Base-by-base conservation (phyloP, 2,888 invertebrate genomes). In the Eilema griseolum region DNA sequence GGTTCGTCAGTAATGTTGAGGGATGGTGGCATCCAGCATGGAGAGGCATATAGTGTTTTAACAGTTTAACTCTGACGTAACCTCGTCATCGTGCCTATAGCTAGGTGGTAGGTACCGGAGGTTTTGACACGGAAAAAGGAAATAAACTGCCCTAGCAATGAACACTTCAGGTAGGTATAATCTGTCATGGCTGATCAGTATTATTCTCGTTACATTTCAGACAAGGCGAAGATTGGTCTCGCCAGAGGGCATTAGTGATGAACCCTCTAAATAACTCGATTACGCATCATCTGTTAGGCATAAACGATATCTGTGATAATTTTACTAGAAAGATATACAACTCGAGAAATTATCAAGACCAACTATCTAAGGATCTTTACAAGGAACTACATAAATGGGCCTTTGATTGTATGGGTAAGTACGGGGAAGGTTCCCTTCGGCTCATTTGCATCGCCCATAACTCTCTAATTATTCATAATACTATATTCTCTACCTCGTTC, bases 351-450 rank as follows among this genome's bases (percentile, higher is more conserved):
- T 93, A 96, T 71, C 97, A 97, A 83, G 96, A 96, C 69, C 97
- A 97, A 88, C 94, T 97, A 61, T 89, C 96, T 0, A 90, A 91
- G 57, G 94, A 96, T 82, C 95, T 97, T 76, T 91, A 94, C 63
- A 94, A 95, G 70, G 96, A 97, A 82, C 85, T 97, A 33, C 95
- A 96, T 81, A 97, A 97, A 84, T 97, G 97, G 97, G 95, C 96
- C 64, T 93, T 97, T 78, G 97, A 97, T 90, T 96, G 97, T 90
- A 94, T 96, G 86, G 96, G 95, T 92, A 82, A 89, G 90, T 63
- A 52, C 46, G 26, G 11, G 46, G 20, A 33, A 14, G 23, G 20
- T 31, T 57, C 1, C 23, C 7, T 46, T 46, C 7, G 20, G 20
- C 20, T 5, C 46, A 46, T 46, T 46, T 46, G 20, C 46, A 46